Evolutionary conservation across 2,113 vertebrate species (phyloP), one percentile per base, ranked within the genome.

Genomic region (Hippolais icterina): DNA sequence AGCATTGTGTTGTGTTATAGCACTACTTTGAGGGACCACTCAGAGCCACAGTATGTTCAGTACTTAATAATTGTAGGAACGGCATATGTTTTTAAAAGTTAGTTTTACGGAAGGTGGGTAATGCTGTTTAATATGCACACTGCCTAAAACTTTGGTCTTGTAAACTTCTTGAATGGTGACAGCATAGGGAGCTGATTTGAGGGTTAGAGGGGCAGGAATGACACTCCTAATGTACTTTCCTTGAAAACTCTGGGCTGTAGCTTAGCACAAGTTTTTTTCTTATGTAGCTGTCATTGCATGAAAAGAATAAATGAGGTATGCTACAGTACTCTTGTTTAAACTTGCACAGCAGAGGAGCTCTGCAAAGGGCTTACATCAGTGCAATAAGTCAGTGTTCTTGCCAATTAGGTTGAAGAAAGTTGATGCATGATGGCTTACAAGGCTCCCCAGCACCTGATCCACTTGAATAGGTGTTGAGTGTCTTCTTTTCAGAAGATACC

Each of bases 221-320:
- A 9, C 6, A 57, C 10, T 72, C 33, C 14, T 82, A 2, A 25
- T 1, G 0, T 5, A 50, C 6, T 13, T 5, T 50, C 4, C 23
- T 44, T 72, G 64, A 86, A 93, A 93, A n/a, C 10, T 53, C 25
- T 0, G 12, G 15, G 6, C 27, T 89, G 20, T 46, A 63, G 27
- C 42, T 70, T 75, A 49, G 37, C 18, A 66, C 5, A 7, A 65
- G 10, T 15, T 50, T 35, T 75, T 59, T 66, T 39, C 29, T 11
- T 78, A 0, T 35, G 33, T 28, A 53, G 13, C 15, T 83, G n/a
- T 70, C 18, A 39, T 9, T 42, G 23, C 17, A 24, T 24, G 18
- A 35, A 23, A 71, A 59, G 41, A 15, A 65, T 41, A 66, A 71
- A 68, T 44, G 31, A 82, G 7, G 33, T 20, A 7, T 61, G 25